Conservation (phyloP, 2,888 invertebrate species). For the Orthosia cruda region DNA sequence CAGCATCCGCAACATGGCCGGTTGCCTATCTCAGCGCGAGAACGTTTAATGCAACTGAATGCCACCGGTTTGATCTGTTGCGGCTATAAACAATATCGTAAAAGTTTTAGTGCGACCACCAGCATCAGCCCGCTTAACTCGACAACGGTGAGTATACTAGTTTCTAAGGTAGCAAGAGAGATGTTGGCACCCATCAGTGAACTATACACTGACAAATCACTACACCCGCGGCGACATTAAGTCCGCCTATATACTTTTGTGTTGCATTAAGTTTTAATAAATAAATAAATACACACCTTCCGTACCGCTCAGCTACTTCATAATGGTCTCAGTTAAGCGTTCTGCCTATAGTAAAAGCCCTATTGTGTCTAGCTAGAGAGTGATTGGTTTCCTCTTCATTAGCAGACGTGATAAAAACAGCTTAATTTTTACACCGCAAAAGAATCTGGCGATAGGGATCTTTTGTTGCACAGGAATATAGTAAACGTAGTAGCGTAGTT, state of each 20-base stretch:
- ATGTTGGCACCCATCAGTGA: no score
- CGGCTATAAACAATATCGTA: constrained; percentile 32
- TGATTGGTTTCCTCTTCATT: not conserved
- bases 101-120: constrained; percentile 48
- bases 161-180: no score
- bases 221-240: no score
- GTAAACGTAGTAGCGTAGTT: not conserved
- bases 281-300: no score
- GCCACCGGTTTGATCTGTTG: constrained; percentile 31
- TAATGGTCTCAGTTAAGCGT: no score
- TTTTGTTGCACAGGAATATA: not conserved
- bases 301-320: no score
- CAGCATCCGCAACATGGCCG: not conserved
- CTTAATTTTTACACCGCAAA: not conserved
- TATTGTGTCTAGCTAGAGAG: constrained; percentile 22
- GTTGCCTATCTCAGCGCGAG: constrained; percentile 1
- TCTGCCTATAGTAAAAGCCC: not conserved
- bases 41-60: constrained; percentile 26
- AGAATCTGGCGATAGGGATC: not conserved
- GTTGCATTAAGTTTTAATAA: no score
- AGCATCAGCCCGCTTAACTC: not conserved
- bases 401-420: not conserved
- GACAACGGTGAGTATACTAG: constrained; percentile 13
- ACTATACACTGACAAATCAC: no score
- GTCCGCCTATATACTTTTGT: no score